Evolutionary conservation across 1,140 invertebrate species (phyloP).

Genomic region (Heliconius melpomene): DNA sequence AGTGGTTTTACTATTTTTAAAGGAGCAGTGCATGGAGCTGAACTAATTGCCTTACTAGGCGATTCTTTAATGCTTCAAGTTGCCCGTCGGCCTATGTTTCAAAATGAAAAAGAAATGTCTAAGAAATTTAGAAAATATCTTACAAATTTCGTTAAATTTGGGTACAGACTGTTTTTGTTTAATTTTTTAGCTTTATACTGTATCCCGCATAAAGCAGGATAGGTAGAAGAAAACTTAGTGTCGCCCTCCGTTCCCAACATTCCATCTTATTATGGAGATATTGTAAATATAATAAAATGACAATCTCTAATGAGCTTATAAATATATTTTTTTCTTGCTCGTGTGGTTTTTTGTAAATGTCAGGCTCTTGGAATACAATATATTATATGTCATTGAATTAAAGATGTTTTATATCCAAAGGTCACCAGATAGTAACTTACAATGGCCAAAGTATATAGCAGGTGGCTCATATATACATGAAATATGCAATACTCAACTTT

Average conservation of each 20-base stretch:
- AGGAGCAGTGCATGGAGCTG: conserved; percentile 84
- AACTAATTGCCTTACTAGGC: conserved; percentile 85
- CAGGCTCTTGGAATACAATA: not conserved
- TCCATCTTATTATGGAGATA: too few species aligned
- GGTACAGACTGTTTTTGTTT: conserved; percentile 64
- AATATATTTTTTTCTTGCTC: too few species aligned
- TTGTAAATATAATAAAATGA: too few species aligned
- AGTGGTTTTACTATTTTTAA: conserved; percentile 23
- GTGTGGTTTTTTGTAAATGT: not conserved
- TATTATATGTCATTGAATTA: too few species aligned
- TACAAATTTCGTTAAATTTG: conserved; percentile 84
- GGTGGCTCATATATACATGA: conserved; percentile 69
- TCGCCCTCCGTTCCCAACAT: too few species aligned
- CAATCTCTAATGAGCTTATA: too few species aligned
- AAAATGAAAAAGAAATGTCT: conserved; percentile 82
- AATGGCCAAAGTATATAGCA: conserved; percentile 82
- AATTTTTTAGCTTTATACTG: not conserved
- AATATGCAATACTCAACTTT: conserved; percentile 46
- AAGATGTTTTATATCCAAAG: conserved; percentile 50
- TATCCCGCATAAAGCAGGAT: too few species aligned
- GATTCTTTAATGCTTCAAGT: conserved; percentile 84
- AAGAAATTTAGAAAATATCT: conserved; percentile 81
- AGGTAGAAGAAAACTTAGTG: too few species aligned
- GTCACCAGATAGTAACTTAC: conserved; percentile 78
- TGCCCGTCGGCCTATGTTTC: conserved; percentile 80